Conservation (phyloP, 1,140 invertebrate species). For the Chelonus insularis region DNA sequence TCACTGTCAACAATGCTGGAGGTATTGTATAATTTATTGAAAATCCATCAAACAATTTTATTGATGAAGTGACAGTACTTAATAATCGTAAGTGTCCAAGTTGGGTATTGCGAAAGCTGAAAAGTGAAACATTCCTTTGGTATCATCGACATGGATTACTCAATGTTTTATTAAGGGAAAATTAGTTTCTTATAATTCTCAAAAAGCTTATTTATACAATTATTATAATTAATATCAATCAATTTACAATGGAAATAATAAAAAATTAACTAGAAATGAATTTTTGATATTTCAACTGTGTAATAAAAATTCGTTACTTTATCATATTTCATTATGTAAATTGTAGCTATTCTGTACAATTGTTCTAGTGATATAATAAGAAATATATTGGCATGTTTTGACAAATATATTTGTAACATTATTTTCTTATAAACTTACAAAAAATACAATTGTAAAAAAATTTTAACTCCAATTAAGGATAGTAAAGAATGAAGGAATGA, state of each 20-base stretch:
- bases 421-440: too few species aligned
- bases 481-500: conserved; percentile 98
- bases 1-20: conserved; percentile 61
- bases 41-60: conserved; percentile 54
- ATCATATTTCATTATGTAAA: conserved; percentile 41
- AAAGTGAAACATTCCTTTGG: conserved; percentile 60
- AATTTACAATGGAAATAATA: conserved; percentile 2
- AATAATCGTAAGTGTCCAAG: conserved; percentile 62
- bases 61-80: conserved; percentile 57
- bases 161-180: conserved; percentile 65
- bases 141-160: conserved; percentile 64
- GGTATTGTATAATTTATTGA: conserved; percentile 57
- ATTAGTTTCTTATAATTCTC: conserved; percentile 47
- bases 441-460: too few species aligned
- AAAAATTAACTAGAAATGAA: not conserved
- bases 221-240: conserved; percentile 29
- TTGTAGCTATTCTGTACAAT: conserved; percentile 50
- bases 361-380: conserved; percentile 43
- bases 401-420: too few species aligned
- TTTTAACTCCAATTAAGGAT: conserved; percentile 68
- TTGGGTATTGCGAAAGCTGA: conserved; percentile 60
- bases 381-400: conserved; percentile 53
- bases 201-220: conserved; percentile 42
- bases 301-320: conserved; percentile 24
- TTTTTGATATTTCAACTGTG: not conserved